Evolutionary conservation across 2,888 invertebrate species (phyloP).

Genomic region (Prosopocoilus inquinatus): DNA sequence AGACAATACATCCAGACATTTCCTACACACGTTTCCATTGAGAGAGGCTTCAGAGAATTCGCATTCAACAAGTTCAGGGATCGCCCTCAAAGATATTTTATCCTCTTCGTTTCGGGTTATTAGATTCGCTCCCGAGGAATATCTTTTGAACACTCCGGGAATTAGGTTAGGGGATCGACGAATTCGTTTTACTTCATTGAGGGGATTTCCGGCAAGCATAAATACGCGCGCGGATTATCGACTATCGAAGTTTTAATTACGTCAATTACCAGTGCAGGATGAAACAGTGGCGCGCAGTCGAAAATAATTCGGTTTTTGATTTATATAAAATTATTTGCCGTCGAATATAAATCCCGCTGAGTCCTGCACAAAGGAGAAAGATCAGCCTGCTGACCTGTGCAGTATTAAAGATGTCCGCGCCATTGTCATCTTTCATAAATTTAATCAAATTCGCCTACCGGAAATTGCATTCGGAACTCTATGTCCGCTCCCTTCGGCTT

Average conservation of each 20-base stretch:
- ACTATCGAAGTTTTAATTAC: too few relatives aligned
- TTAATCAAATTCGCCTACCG: slow-evolving; percentile 35
- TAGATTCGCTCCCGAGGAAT: slow-evolving; percentile 28
- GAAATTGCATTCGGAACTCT: slow-evolving; percentile 33
- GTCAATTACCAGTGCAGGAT: too few relatives aligned
- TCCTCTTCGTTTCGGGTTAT: slow-evolving; percentile 27
- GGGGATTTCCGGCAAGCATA: slow-evolving; percentile 20
- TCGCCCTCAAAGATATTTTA: slow-evolving; percentile 28
- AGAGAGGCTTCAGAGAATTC: slow-evolving; percentile 11
- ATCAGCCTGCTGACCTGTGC: slow-evolving; percentile 32
- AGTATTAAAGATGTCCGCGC: slow-evolving; percentile 33
- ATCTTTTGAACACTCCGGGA: slow-evolving; percentile 29
- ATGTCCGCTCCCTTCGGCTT: not conserved
- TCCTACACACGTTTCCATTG: not conserved
- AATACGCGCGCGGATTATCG: too few relatives aligned
- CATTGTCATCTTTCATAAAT: slow-evolving; percentile 39
- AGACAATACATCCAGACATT: not conserved
- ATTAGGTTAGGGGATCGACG: slow-evolving; percentile 29
- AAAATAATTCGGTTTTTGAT: too few relatives aligned
- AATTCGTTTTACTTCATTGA: slow-evolving; percentile 27
- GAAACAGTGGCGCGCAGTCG: too few relatives aligned
- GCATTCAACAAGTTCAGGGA: slow-evolving; percentile 26
- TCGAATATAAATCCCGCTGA: slow-evolving; percentile 19
- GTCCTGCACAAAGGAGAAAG: slow-evolving; percentile 30
- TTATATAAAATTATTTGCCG: not conserved